Percentiles rank a stretch among this genome's conserved stretches.
Conservation (phyloP, 2,113 vertebrate species). For the Micromys minutus region DNA sequence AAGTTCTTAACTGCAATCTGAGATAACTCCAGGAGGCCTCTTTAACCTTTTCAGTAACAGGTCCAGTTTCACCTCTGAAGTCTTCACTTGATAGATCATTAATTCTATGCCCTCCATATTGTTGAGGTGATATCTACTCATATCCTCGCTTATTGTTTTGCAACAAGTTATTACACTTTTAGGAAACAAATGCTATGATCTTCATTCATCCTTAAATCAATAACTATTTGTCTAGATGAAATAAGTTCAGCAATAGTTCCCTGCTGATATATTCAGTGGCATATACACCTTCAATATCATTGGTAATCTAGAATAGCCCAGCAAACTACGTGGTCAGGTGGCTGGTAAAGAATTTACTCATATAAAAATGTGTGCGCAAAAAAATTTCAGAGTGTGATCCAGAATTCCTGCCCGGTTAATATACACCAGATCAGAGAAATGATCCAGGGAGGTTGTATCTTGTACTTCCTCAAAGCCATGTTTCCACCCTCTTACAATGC, state of each 20-base stretch:
- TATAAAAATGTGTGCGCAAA: not conserved
- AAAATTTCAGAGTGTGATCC: not conserved
- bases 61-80: not conserved
- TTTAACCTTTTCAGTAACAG: not conserved
- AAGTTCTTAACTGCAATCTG: not conserved
- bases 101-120: not conserved
- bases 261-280: not conserved
- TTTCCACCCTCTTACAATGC: not conserved
- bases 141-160: not conserved
- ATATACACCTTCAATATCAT: not conserved
- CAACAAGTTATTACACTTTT: not conserved
- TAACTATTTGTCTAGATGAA: not conserved
- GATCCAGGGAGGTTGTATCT: not conserved
- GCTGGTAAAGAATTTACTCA: not conserved
- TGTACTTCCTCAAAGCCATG: not conserved
- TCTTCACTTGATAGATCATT: not conserved
- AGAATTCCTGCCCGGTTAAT: not conserved
- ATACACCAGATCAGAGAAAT: not conserved
- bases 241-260: rapidly evolving
- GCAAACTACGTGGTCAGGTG: not conserved
- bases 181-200: not conserved
- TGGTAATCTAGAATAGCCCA: not conserved
- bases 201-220: not conserved
- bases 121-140: not conserved
- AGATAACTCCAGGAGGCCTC: not conserved